A percentile compares a stretch with the other conserved stretches of the same genome.
Conservation (phyloP, 1,140 invertebrate species). For the Papilio helenus region DNA sequence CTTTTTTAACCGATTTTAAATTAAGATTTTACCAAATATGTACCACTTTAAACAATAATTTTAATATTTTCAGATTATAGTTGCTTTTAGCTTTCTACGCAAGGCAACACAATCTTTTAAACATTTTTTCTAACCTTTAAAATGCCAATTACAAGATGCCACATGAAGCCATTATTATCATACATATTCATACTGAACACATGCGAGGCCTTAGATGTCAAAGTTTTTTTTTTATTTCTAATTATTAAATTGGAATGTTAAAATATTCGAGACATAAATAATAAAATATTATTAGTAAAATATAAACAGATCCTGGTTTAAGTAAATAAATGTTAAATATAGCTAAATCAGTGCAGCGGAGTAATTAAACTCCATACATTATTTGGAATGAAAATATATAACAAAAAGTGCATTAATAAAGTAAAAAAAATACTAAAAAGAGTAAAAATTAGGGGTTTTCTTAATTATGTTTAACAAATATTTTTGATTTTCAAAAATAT, state of each 20-base stretch:
- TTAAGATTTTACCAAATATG: neutral
- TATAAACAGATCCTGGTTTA: neutral
- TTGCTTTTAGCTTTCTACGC: slow-evolving; percentile 17
- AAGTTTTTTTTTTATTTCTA: neutral
- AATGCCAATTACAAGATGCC: slow-evolving; percentile 1
- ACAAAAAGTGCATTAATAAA: neutral
- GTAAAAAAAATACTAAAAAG: neutral
- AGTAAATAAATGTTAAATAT: neutral
- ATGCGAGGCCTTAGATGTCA: slow-evolving; percentile 16
- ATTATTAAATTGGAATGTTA: slow-evolving; percentile 21
- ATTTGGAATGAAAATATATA: neutral
- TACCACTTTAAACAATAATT: too few species aligned
- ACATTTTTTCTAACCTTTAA: neutral
- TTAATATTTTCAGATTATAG: neutral
- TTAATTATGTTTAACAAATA: too few species aligned
- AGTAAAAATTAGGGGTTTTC: neutral
- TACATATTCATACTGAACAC: slow-evolving; percentile 21
- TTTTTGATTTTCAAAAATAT: too few species aligned
- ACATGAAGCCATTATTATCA: neutral
- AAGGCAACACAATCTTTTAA: neutral
- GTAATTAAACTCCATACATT: neutral
- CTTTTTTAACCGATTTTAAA: neutral
- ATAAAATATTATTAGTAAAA: neutral
- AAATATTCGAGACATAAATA: neutral
- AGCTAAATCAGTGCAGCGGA: neutral